Evolutionary conservation across 2,888 invertebrate species (phyloP).

Genomic region (Ophion obscuratus): DNA sequence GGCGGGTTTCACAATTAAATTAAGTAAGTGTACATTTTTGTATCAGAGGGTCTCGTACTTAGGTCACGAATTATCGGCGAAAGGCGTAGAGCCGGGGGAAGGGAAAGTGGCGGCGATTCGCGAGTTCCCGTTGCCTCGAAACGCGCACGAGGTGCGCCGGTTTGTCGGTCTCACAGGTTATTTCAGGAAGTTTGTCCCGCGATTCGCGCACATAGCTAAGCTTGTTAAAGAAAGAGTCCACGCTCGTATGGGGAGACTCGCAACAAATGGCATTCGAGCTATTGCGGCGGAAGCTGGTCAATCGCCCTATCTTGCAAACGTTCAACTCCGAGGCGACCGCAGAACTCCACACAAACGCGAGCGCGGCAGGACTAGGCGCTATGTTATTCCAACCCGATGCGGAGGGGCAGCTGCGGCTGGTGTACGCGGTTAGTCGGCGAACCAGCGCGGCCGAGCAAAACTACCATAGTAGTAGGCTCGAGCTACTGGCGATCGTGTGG

Average conservation of each 20-base stretch:
- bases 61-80: not conserved
- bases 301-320: conserved; percentile 24
- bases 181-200: not conserved
- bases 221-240: not conserved
- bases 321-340: conserved; percentile 47
- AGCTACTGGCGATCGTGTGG: conserved; percentile 47
- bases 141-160: not conserved
- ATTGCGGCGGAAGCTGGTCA: conserved; percentile 26
- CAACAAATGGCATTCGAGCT: conserved; percentile 43
- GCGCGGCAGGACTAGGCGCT: not conserved
- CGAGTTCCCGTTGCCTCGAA: not conserved
- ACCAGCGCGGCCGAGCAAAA: conserved; percentile 68
- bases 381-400: conserved; percentile 61
- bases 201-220: not conserved
- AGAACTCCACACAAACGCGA: conserved; percentile 45
- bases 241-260: conserved; percentile 31
- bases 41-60: not conserved
- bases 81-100: not conserved
- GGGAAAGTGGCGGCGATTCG: not conserved
- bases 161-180: not conserved
- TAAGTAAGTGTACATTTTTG: not conserved
- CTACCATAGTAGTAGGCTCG: conserved; percentile 70
- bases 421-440: conserved; percentile 71
- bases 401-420: conserved; percentile 53
- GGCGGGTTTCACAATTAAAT: not conserved